Evolutionary conservation across 1,140 invertebrate genomes (phyloP).

Genomic region (Atta colombica): DNA sequence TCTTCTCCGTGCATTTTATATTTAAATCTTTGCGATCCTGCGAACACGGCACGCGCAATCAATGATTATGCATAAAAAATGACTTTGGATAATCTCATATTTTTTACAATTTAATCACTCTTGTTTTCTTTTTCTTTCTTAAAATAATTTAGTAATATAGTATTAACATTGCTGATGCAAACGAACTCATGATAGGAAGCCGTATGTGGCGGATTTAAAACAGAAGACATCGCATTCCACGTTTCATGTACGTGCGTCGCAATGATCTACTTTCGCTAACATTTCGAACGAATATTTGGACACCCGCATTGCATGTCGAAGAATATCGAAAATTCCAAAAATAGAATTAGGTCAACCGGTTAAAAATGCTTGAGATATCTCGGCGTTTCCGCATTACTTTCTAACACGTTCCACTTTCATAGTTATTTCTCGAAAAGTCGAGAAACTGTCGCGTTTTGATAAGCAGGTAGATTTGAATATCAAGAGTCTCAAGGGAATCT

Average conservation of each 20-base stretch:
- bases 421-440: conserved; percentile 63
- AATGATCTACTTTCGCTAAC: conserved; percentile 31
- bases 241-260: conserved; percentile 9
- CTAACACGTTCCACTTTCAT: conserved; percentile 74
- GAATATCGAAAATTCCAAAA: conserved; percentile 35
- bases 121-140: neutral
- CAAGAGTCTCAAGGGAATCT: neutral
- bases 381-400: conserved; percentile 65
- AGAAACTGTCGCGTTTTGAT: conserved; percentile 46
- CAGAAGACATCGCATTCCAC: neutral
- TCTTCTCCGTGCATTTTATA: neutral
- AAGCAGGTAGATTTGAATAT: conserved; percentile 46
- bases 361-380: conserved; percentile 50
- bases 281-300: conserved; percentile 12
- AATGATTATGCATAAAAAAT: neutral
- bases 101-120: neutral
- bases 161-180: conserved; percentile 1
- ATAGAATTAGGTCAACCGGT: conserved; percentile 48
- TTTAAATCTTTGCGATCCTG: neutral
- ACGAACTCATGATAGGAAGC: neutral
- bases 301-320: neutral
- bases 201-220: conserved; percentile 35
- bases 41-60: neutral
- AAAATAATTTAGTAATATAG: neutral
- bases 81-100: neutral